Percentiles rank a stretch among this genome's conserved stretches.
Conservation (phyloP, 2,888 invertebrate genomes). For the Mythimna impura region DNA sequence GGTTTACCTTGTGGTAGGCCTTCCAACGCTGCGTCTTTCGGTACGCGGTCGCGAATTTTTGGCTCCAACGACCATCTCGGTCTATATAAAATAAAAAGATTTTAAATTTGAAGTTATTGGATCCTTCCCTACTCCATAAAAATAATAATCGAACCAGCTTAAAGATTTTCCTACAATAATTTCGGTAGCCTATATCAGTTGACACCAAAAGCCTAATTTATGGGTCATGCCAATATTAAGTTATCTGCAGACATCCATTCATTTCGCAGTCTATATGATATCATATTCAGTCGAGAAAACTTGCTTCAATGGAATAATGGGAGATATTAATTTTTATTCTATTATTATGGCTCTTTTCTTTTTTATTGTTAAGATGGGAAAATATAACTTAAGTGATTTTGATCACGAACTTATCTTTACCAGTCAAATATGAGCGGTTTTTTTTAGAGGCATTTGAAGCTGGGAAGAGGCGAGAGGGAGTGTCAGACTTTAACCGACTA, state of each 20-base stretch:
- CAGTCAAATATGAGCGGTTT: too few species aligned
- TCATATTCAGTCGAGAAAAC: conserved; percentile 33
- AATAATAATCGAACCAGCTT: conserved; percentile 1
- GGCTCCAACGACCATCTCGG: too few species aligned
- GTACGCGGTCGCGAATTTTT: too few species aligned
- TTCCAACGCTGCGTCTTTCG: too few species aligned
- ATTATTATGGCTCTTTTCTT: neutral
- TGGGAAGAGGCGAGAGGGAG: too few species aligned
- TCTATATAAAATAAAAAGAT: too few species aligned
- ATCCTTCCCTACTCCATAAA: neutral
- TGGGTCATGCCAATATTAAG: conserved; percentile 37
- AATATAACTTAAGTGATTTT: neutral
- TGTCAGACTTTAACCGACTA: too few species aligned
- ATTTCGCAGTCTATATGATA: conserved; percentile 35
- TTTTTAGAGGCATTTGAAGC: too few species aligned
- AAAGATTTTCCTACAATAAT: conserved; percentile 33
- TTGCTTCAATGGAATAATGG: conserved; percentile 8
- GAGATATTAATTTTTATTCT: conserved; percentile 6
- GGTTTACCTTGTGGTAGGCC: too few species aligned
- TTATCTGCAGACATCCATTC: conserved; percentile 48
- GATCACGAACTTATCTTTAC: neutral
- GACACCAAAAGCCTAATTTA: conserved; percentile 44
- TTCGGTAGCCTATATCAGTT: conserved; percentile 25
- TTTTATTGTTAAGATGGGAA: neutral
- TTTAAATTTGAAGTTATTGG: too few species aligned